Conservation (phyloP, 2,888 invertebrate species). For the Luperina nickerlii region DNA sequence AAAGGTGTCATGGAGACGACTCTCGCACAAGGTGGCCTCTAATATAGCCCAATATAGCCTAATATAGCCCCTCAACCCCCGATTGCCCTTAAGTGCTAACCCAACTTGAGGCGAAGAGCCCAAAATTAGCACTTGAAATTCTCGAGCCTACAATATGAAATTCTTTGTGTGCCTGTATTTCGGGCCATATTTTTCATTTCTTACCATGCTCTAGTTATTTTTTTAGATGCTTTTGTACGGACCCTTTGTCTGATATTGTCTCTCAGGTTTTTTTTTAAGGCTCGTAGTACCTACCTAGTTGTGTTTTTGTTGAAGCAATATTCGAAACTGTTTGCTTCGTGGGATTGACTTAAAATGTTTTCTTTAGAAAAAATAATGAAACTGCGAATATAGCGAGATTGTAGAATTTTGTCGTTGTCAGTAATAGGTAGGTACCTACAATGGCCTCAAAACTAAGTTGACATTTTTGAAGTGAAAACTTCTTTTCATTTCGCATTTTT, state of each 20-base stretch:
- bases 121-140: conserved; percentile 84
- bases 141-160: conserved; percentile 64
- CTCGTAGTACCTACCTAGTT: background rate
- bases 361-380: background rate
- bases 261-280: conserved; percentile 19
- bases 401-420: background rate
- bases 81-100: conserved; percentile 83
- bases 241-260: conserved; percentile 49
- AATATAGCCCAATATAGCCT: conserved; percentile 67
- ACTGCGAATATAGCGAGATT: background rate
- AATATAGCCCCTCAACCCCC: conserved; percentile 77
- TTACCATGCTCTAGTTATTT: conserved; percentile 56
- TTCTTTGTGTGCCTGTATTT: conserved; percentile 56
- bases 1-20: conserved; percentile 87
- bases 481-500: no score
- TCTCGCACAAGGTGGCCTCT: conserved; percentile 73
- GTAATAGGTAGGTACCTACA: no score
- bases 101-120: conserved; percentile 73
- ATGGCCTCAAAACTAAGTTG: no score
- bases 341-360: background rate
- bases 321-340: background rate
- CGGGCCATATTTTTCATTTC: conserved; percentile 46
- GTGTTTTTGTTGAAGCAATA: background rate
- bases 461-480: no score
- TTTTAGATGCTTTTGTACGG: conserved; percentile 31